These are phyloP conservation scores for Porites australiensis DNA, from an alignment of 64 coral and sea anemone genomes.

Conservation along the genomic window DNA sequence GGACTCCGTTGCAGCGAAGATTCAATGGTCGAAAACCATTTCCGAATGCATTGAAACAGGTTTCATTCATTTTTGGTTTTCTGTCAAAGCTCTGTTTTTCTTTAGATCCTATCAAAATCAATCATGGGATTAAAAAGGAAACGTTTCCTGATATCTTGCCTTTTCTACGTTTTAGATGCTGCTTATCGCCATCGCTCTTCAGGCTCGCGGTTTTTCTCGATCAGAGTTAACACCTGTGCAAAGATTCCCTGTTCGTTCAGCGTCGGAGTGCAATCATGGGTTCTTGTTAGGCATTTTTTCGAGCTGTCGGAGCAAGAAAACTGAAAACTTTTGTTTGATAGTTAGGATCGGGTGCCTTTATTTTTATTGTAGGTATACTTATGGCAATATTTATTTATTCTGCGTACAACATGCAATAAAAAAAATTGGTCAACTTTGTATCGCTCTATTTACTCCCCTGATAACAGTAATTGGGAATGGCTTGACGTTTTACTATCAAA, in stretches of 20 bases:
- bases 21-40: constrained; percentile 12
- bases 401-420: not conserved
- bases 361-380: not conserved
- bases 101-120: not conserved
- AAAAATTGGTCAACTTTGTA: not conserved
- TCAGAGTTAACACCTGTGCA: not conserved
- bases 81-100: not conserved
- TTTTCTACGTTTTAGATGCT: not conserved
- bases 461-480: not conserved
- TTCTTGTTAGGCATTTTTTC: not conserved
- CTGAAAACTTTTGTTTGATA: not conserved
- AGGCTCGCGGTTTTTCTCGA: not conserved
- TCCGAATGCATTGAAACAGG: not conserved
- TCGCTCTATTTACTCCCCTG: not conserved
- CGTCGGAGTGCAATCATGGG: not conserved
- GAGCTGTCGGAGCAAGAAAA: not conserved
- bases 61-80: not conserved
- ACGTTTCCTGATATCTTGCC: not conserved
- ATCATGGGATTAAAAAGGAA: not conserved
- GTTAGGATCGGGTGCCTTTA: no score
- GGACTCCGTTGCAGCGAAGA: not conserved
- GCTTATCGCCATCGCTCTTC: not conserved
- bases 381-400: not conserved
- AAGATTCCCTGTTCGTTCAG: not conserved
- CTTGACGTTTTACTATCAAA: no score